Conservation (phyloP, 1,140 invertebrate species). For the Archivesica marissinica region DNA sequence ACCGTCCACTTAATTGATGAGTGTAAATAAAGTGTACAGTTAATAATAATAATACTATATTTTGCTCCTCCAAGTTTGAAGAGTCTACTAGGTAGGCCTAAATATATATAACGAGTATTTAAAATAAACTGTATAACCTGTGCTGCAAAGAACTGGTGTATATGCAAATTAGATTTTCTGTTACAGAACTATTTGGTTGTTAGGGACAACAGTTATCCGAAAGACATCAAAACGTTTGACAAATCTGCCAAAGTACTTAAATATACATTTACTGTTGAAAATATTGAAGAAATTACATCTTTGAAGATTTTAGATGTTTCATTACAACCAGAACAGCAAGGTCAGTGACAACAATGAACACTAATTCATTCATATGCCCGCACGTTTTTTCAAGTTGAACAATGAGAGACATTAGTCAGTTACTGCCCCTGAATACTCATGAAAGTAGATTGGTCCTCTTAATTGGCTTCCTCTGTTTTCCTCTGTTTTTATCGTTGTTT, state of each 20-base stretch:
- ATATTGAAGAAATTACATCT: neutral
- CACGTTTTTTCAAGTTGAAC: neutral
- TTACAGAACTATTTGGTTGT: conserved; percentile 18
- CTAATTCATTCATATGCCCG: neutral
- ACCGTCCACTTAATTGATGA: too few relatives aligned
- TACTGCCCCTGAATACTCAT: too few relatives aligned
- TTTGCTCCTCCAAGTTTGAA: too few relatives aligned
- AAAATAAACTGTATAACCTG: neutral
- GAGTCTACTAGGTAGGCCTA: neutral
- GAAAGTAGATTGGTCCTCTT: too few relatives aligned
- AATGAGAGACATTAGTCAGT: too few relatives aligned
- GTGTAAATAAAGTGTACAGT: too few relatives aligned
- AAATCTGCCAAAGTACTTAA: neutral
- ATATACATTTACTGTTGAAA: neutral
- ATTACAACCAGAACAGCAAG: neutral
- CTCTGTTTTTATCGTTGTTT: too few relatives aligned
- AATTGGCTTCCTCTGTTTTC: too few relatives aligned
- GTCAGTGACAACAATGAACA: neutral
- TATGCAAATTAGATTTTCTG: neutral
- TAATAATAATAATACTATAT: too few relatives aligned
- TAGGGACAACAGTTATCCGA: neutral
- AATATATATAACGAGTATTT: neutral
- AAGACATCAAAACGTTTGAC: neutral
- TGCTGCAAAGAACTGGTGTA: neutral
- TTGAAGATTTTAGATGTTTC: neutral